A percentile compares a stretch with the other conserved stretches of the same genome.
Conservation (phyloP, 2,888 invertebrate species). For the Thumatha senex region DNA sequence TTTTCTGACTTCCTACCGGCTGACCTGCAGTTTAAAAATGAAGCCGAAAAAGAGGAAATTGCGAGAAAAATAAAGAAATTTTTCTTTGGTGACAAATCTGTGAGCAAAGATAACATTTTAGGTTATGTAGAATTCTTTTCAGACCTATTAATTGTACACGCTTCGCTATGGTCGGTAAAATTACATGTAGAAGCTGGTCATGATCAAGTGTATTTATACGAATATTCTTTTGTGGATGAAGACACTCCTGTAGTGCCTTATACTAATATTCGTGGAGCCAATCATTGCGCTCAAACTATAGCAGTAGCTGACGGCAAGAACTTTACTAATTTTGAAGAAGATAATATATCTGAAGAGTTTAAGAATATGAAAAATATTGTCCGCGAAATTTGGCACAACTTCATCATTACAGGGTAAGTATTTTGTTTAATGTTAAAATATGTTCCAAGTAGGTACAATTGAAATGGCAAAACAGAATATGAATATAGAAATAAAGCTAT, state of each 20-base stretch:
- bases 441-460: no score
- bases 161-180: slow-evolving; percentile 41
- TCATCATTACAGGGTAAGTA: slow-evolving; percentile 13
- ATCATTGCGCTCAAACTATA: slow-evolving; percentile 40
- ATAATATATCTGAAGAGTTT: slow-evolving; percentile 1
- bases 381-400: slow-evolving; percentile 18
- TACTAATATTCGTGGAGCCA: slow-evolving; percentile 42
- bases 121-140: slow-evolving; percentile 41
- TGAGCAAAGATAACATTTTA: slow-evolving; percentile 28
- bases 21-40: slow-evolving; percentile 44
- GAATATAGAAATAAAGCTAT: no score
- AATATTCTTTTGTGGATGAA: slow-evolving; percentile 48
- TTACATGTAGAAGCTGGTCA: slow-evolving; percentile 37
- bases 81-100: slow-evolving; percentile 47
- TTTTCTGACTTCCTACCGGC: slow-evolving; percentile 50
- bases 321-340: not conserved
- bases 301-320: slow-evolving; percentile 8
- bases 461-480: no score
- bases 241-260: slow-evolving; percentile 36
- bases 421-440: not conserved
- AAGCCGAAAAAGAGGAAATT: slow-evolving; percentile 37
- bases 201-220: slow-evolving; percentile 48
- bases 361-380: slow-evolving; percentile 15
- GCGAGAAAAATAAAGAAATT: slow-evolving; percentile 41
- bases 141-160: slow-evolving; percentile 56